Evolutionary conservation across 2,113 vertebrate species (phyloP).

Genomic region (Mohoua ochrocephala): DNA sequence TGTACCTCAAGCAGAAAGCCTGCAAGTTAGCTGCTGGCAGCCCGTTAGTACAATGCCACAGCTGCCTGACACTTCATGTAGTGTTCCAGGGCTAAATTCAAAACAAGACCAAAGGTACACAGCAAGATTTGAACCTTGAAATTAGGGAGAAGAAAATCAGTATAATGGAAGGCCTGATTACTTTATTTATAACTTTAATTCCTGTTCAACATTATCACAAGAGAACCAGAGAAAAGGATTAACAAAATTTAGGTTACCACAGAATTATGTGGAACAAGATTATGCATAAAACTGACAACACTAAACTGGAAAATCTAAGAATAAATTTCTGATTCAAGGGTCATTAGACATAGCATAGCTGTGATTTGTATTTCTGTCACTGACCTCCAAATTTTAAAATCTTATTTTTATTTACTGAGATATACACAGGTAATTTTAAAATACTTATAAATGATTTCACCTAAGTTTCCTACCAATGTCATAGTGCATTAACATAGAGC

Average conservation of each 20-base stretch:
- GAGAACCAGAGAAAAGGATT: background rate
- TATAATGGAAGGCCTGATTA: background rate
- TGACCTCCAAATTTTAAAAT: background rate
- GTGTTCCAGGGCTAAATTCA: background rate
- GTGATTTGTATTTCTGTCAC: background rate
- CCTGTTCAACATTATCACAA: background rate
- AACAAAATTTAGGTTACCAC: background rate
- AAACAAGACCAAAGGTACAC: background rate
- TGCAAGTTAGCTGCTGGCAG: background rate
- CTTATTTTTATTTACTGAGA: background rate
- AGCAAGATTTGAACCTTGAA: background rate
- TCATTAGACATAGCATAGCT: background rate
- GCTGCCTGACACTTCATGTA: background rate
- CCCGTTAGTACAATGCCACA: background rate
- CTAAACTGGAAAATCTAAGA: background rate
- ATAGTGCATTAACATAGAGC: background rate
- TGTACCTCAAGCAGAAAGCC: background rate
- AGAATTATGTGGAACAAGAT: slow-evolving; percentile 1
- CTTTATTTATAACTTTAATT: background rate
- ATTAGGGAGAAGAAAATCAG: background rate
- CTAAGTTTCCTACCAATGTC: background rate
- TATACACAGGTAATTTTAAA: background rate
- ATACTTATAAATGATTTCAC: background rate
- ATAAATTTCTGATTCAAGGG: background rate
- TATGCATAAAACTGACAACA: background rate